Evolutionary conservation across 2,113 vertebrate species (phyloP), one percentile per base, ranked within the genome.

Genomic region (Eublepharis macularius): DNA sequence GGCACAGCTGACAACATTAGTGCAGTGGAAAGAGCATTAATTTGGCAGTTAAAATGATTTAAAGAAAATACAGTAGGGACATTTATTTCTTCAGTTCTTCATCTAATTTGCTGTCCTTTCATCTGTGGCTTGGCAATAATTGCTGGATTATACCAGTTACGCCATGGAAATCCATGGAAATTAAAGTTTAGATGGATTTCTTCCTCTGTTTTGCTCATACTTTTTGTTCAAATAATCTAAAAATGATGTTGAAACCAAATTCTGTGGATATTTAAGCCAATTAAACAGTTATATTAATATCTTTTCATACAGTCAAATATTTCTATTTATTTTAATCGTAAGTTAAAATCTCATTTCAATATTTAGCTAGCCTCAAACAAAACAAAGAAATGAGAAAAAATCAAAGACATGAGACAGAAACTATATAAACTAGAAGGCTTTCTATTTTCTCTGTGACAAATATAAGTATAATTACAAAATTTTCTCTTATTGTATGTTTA

Each of bases 51-150:
- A 80, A 88, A 3, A 85, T 66, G 49, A 78, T 76, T 90, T 70
- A 85, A 85, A 82, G 41, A 3, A 86, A 85, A 86, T 84, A 54
- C 80, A 81, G 2, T 54, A 72, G 57, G 19, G 72, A 1, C 11
- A 79, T 85, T 80, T 77, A 75, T 79, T 74, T 90, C 45, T 84
- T 90, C 39, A 68, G 36, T 77, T 90, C 77, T 86, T 89, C 76
- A 82, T 85, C 21, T 75, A 81, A 89, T 88, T 66, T 87, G 41
- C 14, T 65, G 32, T 72, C 32, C 0, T 1, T 16, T 88, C 91
- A 91, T 51, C 76, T 68, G 66, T 51, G 82, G 5, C 74, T 17
- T 79, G 70, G 66, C 13, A 85, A 49, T 87, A 90, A 89, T 76
- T 93, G 26, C 80, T 36, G 13, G n/a, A 54, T 75, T 13, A 75